Evolutionary conservation across 2,888 invertebrate species (phyloP).

Genomic region (Ganaspis brasiliensis): DNA sequence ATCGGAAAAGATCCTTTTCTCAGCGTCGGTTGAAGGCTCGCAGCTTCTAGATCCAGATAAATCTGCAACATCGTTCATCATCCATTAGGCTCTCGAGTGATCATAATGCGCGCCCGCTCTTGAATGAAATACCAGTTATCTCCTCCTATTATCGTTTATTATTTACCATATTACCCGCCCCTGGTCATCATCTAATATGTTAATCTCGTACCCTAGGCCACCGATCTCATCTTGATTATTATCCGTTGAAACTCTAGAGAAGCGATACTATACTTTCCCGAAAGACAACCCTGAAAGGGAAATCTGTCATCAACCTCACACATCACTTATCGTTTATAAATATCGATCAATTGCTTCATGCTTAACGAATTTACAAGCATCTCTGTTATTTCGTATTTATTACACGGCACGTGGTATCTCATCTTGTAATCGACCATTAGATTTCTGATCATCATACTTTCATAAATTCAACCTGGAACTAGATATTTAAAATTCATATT

Average conservation of each 20-base stretch:
- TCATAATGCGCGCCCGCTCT: constrained; percentile 32
- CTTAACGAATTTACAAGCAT: constrained; percentile 18
- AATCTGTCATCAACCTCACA: background rate
- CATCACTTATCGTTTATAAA: background rate
- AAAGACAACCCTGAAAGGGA: constrained; percentile 17
- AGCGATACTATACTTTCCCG: background rate
- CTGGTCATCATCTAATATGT: constrained; percentile 31
- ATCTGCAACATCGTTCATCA: constrained; percentile 34
- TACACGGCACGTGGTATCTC: constrained; percentile 9
- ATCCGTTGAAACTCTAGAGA: background rate
- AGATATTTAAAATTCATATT: constrained; percentile 17
- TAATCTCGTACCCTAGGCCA: constrained; percentile 25
- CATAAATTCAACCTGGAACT: constrained; percentile 1
- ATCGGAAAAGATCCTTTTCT: constrained; percentile 1
- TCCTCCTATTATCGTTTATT: constrained; percentile 40
- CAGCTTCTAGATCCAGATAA: constrained; percentile 23
- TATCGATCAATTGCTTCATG: background rate
- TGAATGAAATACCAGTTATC: constrained; percentile 37
- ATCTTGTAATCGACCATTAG: constrained; percentile 10
- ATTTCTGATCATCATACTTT: constrained; percentile 7
- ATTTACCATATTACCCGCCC: constrained; percentile 33
- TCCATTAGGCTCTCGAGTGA: constrained; percentile 20
- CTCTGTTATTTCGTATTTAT: constrained; percentile 6
- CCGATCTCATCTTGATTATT: constrained; percentile 38
- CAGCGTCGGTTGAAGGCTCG: background rate